Percentiles rank a stretch among this genome's conserved stretches.
phyloP scores from a whole-genome alignment of 2,888 invertebrate genomes.

The Lordiphosa andalusiaca region DNA sequence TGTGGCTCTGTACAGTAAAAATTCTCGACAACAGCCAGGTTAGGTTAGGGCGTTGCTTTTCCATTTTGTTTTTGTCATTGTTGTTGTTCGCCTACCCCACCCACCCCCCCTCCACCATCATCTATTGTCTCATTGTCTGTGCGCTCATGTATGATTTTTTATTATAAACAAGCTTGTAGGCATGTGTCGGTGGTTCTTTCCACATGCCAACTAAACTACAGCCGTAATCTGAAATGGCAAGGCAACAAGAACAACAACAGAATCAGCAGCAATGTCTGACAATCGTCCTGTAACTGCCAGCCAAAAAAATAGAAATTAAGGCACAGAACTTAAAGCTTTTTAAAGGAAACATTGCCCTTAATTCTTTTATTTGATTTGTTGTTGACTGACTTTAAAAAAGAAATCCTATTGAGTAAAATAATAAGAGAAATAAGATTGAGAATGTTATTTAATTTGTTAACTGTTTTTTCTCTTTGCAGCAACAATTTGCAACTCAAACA shows the following conservation, averaged over 20 bases:
- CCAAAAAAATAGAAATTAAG: conserved; percentile 5
- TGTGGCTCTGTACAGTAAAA: conserved; percentile 22
- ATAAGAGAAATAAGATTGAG: too few species aligned
- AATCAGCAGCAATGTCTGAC: conserved; percentile 35
- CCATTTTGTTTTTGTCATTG: conserved; percentile 29
- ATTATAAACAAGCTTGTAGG: conserved; percentile 58
- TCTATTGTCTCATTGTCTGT: conserved; percentile 71
- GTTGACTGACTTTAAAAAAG: too few species aligned
- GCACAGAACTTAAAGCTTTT: conserved; percentile 28
- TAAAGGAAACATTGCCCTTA: conserved; percentile 29
- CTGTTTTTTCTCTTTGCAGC: too few species aligned
- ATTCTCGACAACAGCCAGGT: conserved; percentile 38
- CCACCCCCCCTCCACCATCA: conserved; percentile 23
- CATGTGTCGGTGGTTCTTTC: conserved; percentile 21
- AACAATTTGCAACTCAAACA: too few species aligned
- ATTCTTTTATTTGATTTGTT: conserved; percentile 12
- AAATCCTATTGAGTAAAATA: too few species aligned
- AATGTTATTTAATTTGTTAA: too few species aligned
- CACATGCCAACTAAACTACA: conserved; percentile 65
- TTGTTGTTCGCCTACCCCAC: conserved; percentile 20
- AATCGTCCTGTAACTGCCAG: conserved; percentile 40
- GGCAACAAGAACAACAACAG: conserved; percentile 19
- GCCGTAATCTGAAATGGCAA: conserved; percentile 70
- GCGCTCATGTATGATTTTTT: conserved; percentile 72
- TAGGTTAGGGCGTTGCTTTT: conserved; percentile 21